These are phyloP conservation scores for Acrocephalus kingi DNA, from an alignment of 2,113 vertebrate species.

Conservation along the genomic window DNA sequence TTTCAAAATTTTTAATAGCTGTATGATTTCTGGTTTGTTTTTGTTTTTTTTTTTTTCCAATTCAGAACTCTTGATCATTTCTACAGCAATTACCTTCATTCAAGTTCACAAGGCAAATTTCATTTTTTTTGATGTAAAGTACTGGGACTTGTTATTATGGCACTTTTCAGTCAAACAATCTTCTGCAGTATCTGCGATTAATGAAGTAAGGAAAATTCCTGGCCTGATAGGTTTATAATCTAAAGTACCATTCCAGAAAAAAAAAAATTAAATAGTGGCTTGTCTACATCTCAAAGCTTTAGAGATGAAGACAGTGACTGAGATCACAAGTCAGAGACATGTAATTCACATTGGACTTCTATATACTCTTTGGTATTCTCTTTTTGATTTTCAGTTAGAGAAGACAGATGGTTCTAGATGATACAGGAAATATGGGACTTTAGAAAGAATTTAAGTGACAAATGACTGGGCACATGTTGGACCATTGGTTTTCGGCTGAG, in stretches of 20 bases:
- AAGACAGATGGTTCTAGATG: background rate
- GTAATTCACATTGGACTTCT: background rate
- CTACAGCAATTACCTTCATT: background rate
- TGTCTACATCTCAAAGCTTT: background rate
- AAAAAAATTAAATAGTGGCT: background rate
- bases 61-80: background rate
- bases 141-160: background rate
- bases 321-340: background rate
- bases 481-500: background rate
- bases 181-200: background rate
- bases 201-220: background rate
- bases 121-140: background rate
- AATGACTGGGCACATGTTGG: background rate
- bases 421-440: background rate
- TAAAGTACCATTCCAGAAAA: background rate
- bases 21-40: background rate
- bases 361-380: background rate
- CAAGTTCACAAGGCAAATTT: background rate
- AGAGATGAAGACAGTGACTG: background rate
- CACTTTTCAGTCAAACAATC: background rate
- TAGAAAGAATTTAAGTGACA: background rate
- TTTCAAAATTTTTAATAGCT: background rate
- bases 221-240: background rate
- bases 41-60: background rate
- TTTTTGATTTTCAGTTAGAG: background rate